Evolutionary conservation across 2,797 vertebrate genomes (phyloP), one percentile per base, ranked within the genome.

Genomic region (Tolypeutes matacus): DNA sequence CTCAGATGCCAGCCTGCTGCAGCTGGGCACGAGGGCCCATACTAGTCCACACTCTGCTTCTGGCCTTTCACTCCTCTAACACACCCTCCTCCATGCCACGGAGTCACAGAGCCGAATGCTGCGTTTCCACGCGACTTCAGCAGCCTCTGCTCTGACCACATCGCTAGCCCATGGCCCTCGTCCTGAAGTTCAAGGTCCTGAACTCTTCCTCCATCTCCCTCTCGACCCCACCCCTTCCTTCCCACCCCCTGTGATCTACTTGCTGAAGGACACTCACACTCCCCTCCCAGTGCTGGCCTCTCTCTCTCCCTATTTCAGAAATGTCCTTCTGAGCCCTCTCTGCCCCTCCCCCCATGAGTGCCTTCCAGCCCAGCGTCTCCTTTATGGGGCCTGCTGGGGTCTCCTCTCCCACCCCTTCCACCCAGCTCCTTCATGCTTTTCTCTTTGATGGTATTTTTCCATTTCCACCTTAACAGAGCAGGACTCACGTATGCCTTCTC

Each of bases 1-100:
- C 21, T 3, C 60, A 5, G 31, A 17, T 12, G 7, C 14, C 27
- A 58, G 7, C 2, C n/a, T 4, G 0, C 3, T 5, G 58, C 18
- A 6, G 23, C 58, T 1, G 29, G 34, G 4, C 2, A n/a, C 3
- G 10, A 31, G 36, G 25, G 39, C 39, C 23, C 1, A 13, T 18
- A 11, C 14, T 18, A 2, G 4, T 17, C 4, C 25, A 1, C 36
- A 21, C 14, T 5, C 31, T 0, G 5, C 10, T 1, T 15, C 17
- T 21, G 20, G 2, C 18, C 27, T 18, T 1, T n/a, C 14, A 0
- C 46, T 31, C 10, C 21, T 56, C n/a, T 10, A n/a, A 67, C 5
- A 34, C 29, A 7, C 5, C 75, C 6, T 62, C 51, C 18, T 34
- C 17, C 12, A 3, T 0, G 17, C 15, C 11, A 8, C 17, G 15